Conservation (phyloP, 1,140 invertebrate species). For the Lanistes nyassanus region DNA sequence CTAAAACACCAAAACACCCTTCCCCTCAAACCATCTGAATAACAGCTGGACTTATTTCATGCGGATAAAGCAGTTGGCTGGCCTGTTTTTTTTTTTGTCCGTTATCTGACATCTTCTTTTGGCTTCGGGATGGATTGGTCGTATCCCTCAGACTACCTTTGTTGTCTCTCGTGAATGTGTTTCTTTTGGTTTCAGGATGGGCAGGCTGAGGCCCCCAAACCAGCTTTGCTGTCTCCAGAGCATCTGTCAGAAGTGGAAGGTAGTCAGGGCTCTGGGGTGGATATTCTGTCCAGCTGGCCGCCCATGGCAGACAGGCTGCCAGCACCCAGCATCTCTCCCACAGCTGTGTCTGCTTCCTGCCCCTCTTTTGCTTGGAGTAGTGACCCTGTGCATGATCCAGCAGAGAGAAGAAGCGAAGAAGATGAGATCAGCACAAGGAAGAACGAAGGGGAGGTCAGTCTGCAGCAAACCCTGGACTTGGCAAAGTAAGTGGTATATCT, state of each 20-base stretch:
- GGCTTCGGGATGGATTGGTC: constrained; percentile 11
- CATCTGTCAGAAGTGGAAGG: neutral
- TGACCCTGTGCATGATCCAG: too few relatives aligned
- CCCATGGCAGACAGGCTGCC: constrained; percentile 2
- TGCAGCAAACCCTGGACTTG: constrained; percentile 20
- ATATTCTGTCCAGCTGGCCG: constrained; percentile 33
- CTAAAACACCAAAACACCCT: too few relatives aligned
- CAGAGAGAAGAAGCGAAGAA: too few relatives aligned
- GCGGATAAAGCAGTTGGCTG: too few relatives aligned
- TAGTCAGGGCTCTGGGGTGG: constrained; percentile 24
- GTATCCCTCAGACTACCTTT: neutral
- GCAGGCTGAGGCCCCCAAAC: neutral
- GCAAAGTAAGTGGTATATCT: constrained; percentile 2
- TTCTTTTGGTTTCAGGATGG: constrained; percentile 13
- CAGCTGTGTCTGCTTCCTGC: too few relatives aligned
- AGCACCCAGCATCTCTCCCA: neutral
- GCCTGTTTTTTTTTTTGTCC: too few relatives aligned
- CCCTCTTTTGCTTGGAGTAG: too few relatives aligned
- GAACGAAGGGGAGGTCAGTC: constrained; percentile 5
- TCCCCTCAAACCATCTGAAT: too few relatives aligned
- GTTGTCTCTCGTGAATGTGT: neutral
- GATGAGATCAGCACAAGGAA: neutral
- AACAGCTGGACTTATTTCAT: too few relatives aligned
- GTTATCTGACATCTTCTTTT: too few relatives aligned
- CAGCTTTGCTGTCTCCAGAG: constrained; percentile 4